phyloP scores from a whole-genome alignment of 2,888 invertebrate species.

The Selenia dentaria region DNA sequence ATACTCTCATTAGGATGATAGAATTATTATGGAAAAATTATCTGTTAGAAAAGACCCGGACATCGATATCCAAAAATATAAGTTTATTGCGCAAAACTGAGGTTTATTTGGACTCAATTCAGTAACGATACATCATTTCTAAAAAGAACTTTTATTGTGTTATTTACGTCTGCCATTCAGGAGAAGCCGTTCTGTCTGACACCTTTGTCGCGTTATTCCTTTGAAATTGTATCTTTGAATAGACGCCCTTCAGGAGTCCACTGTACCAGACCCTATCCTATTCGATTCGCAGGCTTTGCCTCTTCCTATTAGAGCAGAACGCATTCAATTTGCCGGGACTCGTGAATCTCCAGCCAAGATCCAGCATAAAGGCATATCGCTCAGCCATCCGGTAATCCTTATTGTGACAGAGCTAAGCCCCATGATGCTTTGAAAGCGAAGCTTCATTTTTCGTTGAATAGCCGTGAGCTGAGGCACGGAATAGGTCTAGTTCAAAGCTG shows the following conservation, averaged over 20 bases:
- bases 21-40: too few species aligned
- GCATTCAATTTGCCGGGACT: constrained; percentile 66
- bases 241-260: constrained; percentile 11
- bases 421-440: constrained; percentile 12
- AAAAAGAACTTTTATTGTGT: constrained; percentile 13
- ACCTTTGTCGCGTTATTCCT: constrained; percentile 19
- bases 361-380: constrained; percentile 62
- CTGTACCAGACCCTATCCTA: constrained; percentile 15
- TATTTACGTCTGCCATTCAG: constrained; percentile 19
- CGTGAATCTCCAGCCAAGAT: constrained; percentile 55
- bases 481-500: constrained; percentile 19
- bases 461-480: constrained; percentile 7
- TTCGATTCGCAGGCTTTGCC: constrained; percentile 45
- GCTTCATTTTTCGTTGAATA: constrained; percentile 20
- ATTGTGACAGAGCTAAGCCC: constrained; percentile 22
- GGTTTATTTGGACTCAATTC: neutral
- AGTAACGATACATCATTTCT: constrained; percentile 14
- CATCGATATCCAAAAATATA: too few species aligned
- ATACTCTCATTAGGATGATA: too few species aligned
- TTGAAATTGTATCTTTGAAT: constrained; percentile 21
- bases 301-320: constrained; percentile 52
- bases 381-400: constrained; percentile 42
- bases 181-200: constrained; percentile 10
- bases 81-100: neutral
- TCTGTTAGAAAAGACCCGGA: too few species aligned